phyloP scores from a whole-genome alignment of 2,888 invertebrate species.

The Amphimallon solstitiale region DNA sequence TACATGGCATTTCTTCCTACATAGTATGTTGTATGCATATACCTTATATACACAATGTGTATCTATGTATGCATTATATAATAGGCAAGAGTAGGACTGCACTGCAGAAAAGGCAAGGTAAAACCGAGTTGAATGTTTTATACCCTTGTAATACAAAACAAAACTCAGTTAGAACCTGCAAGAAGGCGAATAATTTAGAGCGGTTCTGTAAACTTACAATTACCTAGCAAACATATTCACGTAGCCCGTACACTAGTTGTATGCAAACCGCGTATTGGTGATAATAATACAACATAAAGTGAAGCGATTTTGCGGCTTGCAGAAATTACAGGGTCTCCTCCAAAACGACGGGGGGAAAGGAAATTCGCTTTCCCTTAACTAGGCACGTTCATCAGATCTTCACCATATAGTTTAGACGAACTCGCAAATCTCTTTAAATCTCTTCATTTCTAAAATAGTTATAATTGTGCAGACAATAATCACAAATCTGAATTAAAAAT shows the following conservation, averaged over 20 bases:
- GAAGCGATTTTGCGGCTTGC: constrained; percentile 36
- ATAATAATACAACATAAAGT: constrained; percentile 54
- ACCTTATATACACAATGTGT: constrained; percentile 26
- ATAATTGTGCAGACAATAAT: too few relatives aligned
- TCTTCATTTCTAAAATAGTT: too few relatives aligned
- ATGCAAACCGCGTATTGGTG: constrained; percentile 53
- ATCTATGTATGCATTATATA: constrained; percentile 37
- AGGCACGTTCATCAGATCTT: constrained; percentile 25
- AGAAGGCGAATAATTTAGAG: constrained; percentile 46
- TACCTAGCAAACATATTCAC: constrained; percentile 52
- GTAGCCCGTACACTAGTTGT: constrained; percentile 43
- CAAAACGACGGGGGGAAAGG: neutral
- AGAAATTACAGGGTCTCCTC: constrained; percentile 21
- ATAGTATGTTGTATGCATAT: neutral
- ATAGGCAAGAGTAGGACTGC: constrained; percentile 36
- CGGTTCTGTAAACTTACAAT: constrained; percentile 51
- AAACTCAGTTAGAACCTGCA: constrained; percentile 44
- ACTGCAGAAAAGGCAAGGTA: constrained; percentile 39
- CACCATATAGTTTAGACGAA: neutral
- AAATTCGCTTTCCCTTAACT: neutral
- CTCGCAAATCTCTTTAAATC: too few relatives aligned
- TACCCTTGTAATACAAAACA: constrained; percentile 44
- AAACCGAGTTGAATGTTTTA: constrained; percentile 45
- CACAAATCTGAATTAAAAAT: too few relatives aligned
- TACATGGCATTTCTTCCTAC: neutral